Percentiles rank a stretch among this genome's conserved stretches.
Conservation (phyloP, 2,113 vertebrate genomes). For the Campylomormyrus numenius region DNA sequence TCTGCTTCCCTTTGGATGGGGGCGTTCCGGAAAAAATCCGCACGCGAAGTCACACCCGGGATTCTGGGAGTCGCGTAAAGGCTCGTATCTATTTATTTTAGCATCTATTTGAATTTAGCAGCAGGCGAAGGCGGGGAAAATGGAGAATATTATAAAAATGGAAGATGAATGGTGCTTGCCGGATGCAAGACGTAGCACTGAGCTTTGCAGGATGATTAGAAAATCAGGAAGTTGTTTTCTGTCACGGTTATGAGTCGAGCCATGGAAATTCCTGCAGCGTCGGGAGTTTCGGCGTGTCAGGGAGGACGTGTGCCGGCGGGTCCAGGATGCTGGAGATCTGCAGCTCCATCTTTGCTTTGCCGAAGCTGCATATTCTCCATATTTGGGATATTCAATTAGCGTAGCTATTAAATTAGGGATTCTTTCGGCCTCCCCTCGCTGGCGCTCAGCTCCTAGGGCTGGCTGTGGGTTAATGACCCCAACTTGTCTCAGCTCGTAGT, state of each 20-base stretch:
- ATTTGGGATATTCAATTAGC: not conserved
- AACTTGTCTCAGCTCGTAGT: not conserved
- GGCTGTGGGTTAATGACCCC: not conserved
- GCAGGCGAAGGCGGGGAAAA: not conserved
- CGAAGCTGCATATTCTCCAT: not conserved
- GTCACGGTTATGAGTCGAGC: not conserved
- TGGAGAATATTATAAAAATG: not conserved
- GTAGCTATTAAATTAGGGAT: not conserved
- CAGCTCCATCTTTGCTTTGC: not conserved
- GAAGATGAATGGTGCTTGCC: not conserved
- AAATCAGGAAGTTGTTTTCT: not conserved
- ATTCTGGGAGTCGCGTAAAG: not conserved
- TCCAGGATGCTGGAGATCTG: not conserved
- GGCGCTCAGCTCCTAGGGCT: not conserved
- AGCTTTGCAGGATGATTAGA: not conserved
- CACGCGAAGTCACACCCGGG: not conserved
- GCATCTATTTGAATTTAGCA: not conserved
- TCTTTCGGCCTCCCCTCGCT: not conserved
- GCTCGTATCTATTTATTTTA: not conserved
- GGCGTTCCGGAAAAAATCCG: not conserved
- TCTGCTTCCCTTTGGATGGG: not conserved
- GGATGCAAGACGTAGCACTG: not conserved
- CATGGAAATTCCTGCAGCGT: not conserved
- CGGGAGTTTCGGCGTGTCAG: not conserved
- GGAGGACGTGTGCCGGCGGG: not conserved